Conservation (phyloP, 2,113 vertebrate species). For the Gadus macrocephalus region DNA sequence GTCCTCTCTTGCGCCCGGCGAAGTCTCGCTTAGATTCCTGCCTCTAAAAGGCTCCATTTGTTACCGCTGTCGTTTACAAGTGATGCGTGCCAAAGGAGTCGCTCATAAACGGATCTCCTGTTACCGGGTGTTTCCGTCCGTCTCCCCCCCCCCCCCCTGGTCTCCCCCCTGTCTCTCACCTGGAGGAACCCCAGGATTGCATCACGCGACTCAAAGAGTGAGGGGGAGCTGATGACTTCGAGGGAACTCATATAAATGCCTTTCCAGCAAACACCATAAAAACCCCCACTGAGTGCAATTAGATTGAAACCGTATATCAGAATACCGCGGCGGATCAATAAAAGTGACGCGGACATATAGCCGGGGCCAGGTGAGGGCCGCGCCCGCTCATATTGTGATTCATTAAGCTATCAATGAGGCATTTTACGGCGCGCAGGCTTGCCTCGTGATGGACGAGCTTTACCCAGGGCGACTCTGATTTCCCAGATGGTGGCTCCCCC, state of each 20-base stretch:
- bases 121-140: not conserved
- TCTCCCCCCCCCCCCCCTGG: not conserved
- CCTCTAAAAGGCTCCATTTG: conserved; percentile 7
- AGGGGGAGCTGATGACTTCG: not conserved
- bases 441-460: conserved; percentile 57
- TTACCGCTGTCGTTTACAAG: conserved; percentile 9
- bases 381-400: conserved; percentile 64
- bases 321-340: conserved; percentile 60
- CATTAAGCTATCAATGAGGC: conserved; percentile 74
- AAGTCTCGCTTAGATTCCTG: conserved; percentile 29
- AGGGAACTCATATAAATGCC: conserved; percentile 56
- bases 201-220: conserved; percentile 38
- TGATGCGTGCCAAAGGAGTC: conserved; percentile 29
- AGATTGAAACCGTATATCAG: conserved; percentile 69
- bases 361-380: conserved; percentile 31
- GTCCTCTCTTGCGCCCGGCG: too few relatives aligned
- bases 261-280: conserved; percentile 57
- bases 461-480: conserved; percentile 41
- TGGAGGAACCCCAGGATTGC: conserved; percentile 27
- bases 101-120: conserved; percentile 31
- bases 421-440: conserved; percentile 57
- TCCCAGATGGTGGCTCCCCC: too few relatives aligned
- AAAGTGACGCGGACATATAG: conserved; percentile 59
- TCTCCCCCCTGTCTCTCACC: not conserved
- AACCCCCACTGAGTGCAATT: conserved; percentile 66